These are phyloP conservation scores for Pituophis catenifer DNA, from an alignment of 2,113 vertebrate species.

Conservation along the genomic window DNA sequence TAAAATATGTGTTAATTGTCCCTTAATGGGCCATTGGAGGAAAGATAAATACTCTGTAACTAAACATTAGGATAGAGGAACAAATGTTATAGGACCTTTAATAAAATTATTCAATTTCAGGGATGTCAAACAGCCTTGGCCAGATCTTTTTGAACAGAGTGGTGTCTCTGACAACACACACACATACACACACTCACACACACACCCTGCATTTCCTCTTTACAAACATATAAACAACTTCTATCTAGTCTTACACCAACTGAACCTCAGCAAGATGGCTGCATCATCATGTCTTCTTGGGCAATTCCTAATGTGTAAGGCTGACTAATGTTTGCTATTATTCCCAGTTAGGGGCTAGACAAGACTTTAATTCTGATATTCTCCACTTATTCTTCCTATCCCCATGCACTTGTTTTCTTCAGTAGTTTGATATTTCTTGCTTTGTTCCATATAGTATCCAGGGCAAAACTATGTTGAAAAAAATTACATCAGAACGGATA, in stretches of 20 bases:
- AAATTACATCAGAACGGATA: neutral
- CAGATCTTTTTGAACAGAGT: neutral
- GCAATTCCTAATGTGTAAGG: neutral
- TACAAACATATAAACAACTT: neutral
- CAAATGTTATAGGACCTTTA: neutral
- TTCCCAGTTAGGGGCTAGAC: neutral
- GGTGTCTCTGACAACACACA: neutral
- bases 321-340: neutral
- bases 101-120: neutral
- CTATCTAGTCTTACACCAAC: no score
- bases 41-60: neutral
- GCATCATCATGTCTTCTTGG: neutral
- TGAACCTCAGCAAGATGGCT: neutral
- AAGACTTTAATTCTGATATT: neutral
- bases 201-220: neutral
- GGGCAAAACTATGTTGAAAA: neutral
- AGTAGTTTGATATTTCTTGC: neutral
- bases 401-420: neutral
- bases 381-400: neutral
- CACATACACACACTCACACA: neutral
- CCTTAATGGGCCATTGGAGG: neutral
- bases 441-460: neutral
- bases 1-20: neutral
- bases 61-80: neutral
- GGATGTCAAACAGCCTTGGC: neutral